Conservation (phyloP, 2,797 vertebrate genomes). For the Pseudochirops cupreus region DNA sequence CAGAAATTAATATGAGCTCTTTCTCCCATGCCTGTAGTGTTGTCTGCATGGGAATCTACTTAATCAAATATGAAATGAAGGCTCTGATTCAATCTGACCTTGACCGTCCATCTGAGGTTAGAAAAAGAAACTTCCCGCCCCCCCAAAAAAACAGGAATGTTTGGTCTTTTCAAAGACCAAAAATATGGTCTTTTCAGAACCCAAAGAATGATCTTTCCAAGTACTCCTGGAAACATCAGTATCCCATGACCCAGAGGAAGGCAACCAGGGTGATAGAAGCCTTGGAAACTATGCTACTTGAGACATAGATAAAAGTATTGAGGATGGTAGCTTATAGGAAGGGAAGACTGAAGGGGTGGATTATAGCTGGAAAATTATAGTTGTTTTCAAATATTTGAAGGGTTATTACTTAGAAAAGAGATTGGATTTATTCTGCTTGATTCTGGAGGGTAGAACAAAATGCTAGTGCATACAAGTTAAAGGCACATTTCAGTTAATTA, state of each 20-base stretch:
- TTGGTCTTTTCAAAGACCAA: not conserved
- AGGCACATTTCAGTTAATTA: not conserved
- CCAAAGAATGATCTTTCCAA: not conserved
- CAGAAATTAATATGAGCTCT: not conserved
- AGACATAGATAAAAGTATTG: not conserved
- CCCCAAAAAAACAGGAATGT: not conserved
- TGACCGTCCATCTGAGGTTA: not conserved
- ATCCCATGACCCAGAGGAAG: not conserved
- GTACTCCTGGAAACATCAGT: not conserved
- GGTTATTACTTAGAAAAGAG: not conserved
- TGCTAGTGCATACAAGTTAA: not conserved
- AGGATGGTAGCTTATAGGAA: not conserved
- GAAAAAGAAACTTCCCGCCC: not conserved
- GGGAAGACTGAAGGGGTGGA: not conserved
- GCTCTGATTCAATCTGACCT: not conserved
- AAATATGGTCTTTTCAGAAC: not conserved
- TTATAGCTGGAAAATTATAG: not conserved
- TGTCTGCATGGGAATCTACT: not conserved
- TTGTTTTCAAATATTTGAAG: not conserved
- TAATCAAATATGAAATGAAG: conserved; percentile 5
- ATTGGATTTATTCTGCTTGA: not conserved
- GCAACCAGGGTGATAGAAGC: not conserved
- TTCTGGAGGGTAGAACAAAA: not conserved
- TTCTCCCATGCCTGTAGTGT: not conserved
- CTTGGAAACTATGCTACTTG: not conserved